Base-by-base conservation (phyloP, 2,888 invertebrate genomes). In the Salticus scenicus region DNA sequence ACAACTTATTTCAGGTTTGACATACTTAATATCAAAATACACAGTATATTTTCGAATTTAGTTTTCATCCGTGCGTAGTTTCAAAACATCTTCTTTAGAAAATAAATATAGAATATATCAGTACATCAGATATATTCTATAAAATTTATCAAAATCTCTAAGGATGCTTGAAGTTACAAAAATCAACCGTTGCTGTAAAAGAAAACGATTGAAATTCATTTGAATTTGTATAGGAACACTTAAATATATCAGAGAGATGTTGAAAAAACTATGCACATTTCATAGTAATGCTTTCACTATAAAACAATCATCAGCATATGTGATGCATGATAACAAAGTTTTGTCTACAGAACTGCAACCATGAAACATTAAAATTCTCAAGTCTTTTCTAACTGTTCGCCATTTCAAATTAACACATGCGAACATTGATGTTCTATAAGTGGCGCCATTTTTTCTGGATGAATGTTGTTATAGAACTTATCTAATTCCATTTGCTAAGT, bases 391-490 rank as follows among this genome's bases (percentile, higher is more conserved):
- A 10, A 47, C 28, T 42, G 63, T 66, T 76, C 41, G 75, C 67
- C 33, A 33, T 30, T 33, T 30, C 30, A 69, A 28, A 47, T n/a
- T 76, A 69, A 20, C 20, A 57, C 57, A 57, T 24, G 76, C 64
- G 64, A 76, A 41, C 41, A 41, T 31, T 28, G 28, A 76, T 66
- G 67, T 42, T 30, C 57, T 71, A 57, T 42, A 27, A 33, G 70
- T 79, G 71, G 78, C 78, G 71, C 78, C 78, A 79, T 79, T 64
- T 71, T 77, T 42, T 64, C 37, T 70, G n/a, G 51, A 47, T 71
- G 41, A 37, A 71, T 64, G n/a, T 24, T 28, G 17, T 66, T 20
- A 74, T 24, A 10, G 12, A 57, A 28, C 70, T 67, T 47, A 51
- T 33, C 37, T 70, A 78, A 28, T 51, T 70, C 28, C 70, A 69